Conservation (phyloP, 2,888 invertebrate species). For the Rhagonycha fulva region DNA sequence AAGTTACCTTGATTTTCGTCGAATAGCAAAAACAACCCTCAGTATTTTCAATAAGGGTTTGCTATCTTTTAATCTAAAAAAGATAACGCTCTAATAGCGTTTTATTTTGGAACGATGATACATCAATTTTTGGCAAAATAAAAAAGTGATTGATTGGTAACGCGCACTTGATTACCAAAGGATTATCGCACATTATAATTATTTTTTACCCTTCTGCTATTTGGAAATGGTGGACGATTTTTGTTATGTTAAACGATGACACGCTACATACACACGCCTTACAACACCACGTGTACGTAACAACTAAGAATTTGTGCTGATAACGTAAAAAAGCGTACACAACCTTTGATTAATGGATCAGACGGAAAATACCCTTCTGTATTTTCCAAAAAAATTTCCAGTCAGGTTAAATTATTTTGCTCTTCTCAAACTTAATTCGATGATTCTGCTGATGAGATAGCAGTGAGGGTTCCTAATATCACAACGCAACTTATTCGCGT, state of each 20-base stretch:
- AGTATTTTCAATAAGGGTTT: neutral
- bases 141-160: slow-evolving; percentile 55
- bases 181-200: slow-evolving; percentile 48
- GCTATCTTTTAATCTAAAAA: neutral
- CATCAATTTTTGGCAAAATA: slow-evolving; percentile 52
- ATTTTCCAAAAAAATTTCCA: neutral
- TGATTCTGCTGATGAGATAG: neutral
- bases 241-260: slow-evolving; percentile 51
- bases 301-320: slow-evolving; percentile 36
- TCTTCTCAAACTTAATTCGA: neutral
- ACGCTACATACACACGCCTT: slow-evolving; percentile 43
- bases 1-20: neutral
- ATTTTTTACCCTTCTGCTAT: slow-evolving; percentile 36
- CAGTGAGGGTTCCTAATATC: too few relatives aligned
- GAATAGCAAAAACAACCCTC: neutral
- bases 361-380: neutral
- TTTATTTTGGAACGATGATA: slow-evolving; percentile 42
- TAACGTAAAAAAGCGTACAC: slow-evolving; percentile 32
- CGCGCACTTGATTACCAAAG: slow-evolving; percentile 54
- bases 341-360: slow-evolving; percentile 33
- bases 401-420: too few relatives aligned
- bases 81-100: neutral
- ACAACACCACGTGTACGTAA: slow-evolving; percentile 42
- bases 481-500: too few relatives aligned
- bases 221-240: slow-evolving; percentile 36